A percentile compares a stretch with the other conserved stretches of the same genome.
Evolutionary conservation across 2,113 vertebrate species (phyloP).

Genomic region (Pandion haliaetus): DNA sequence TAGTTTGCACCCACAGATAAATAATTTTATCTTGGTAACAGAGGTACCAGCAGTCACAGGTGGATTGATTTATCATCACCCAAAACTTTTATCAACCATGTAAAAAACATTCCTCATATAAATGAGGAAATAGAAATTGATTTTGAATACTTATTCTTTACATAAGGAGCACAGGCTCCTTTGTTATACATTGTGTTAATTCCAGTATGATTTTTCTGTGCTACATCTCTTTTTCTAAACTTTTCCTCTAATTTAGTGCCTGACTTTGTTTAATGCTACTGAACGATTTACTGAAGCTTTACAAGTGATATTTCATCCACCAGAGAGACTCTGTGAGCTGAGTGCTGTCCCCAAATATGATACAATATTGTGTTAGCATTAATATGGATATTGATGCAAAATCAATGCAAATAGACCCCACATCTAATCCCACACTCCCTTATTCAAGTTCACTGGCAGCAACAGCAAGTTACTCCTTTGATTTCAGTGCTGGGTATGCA

Average conservation of each 20-base stretch:
- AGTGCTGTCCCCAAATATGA: constrained; percentile 27
- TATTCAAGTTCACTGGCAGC: constrained; percentile 45
- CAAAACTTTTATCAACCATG: neutral
- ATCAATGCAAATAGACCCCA: constrained; percentile 59
- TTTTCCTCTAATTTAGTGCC: constrained; percentile 56
- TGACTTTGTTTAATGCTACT: constrained; percentile 57
- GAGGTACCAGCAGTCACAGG: neutral
- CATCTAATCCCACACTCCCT: constrained; percentile 59
- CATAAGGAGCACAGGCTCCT: constrained; percentile 56
- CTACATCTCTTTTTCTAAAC: constrained; percentile 69
- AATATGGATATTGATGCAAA: constrained; percentile 71
- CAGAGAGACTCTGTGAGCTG: neutral
- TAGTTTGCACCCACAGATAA: neutral
- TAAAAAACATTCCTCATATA: neutral
- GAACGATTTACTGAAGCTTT: constrained; percentile 62
- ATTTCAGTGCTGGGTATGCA: constrained; percentile 34
- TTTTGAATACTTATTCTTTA: constrained; percentile 26
- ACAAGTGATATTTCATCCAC: constrained; percentile 70
- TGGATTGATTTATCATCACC: neutral
- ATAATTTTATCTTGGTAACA: neutral
- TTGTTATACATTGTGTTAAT: constrained; percentile 72
- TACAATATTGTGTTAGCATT: constrained; percentile 65
- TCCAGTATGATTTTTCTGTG: constrained; percentile 67
- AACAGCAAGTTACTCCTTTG: constrained; percentile 17
- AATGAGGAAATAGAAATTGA: neutral